Evolutionary conservation across 2,888 invertebrate species (phyloP).

Genomic region (Merodon equestris): DNA sequence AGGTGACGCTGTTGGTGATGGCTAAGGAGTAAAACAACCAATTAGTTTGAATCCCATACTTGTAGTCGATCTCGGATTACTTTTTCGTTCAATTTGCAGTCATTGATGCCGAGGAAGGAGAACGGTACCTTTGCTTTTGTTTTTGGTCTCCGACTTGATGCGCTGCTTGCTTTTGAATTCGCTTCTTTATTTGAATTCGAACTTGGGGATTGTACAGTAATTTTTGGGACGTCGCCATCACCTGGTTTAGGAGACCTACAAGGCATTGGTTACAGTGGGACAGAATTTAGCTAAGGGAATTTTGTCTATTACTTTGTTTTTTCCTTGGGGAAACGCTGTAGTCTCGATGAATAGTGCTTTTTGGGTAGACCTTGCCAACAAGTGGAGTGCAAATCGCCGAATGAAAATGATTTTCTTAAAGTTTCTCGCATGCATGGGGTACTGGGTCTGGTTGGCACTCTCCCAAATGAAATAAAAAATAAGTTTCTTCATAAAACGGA

Average conservation of each 20-base stretch:
- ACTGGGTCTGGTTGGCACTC: constrained; percentile 37
- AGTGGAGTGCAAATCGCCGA: constrained; percentile 72
- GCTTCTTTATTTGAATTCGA: constrained; percentile 39
- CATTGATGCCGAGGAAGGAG: constrained; percentile 69
- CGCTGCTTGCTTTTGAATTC: constrained; percentile 70
- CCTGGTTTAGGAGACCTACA: constrained; percentile 31
- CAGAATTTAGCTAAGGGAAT: neutral
- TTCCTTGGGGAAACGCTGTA: constrained; percentile 29
- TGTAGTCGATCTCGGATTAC: constrained; percentile 16
- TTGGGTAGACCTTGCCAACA: constrained; percentile 4
- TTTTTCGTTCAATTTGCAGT: constrained; percentile 41
- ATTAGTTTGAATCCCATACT: neutral
- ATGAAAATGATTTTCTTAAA: constrained; percentile 73
- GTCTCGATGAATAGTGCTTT: constrained; percentile 6
- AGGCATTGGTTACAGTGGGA: neutral
- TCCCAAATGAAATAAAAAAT: constrained; percentile 4
- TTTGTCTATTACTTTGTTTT: constrained; percentile 18
- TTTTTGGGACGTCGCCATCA: constrained; percentile 70
- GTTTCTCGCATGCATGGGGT: constrained; percentile 69
- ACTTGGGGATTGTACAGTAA: constrained; percentile 72
- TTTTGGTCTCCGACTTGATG: constrained; percentile 67
- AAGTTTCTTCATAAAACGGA: neutral
- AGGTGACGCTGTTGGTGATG: constrained; percentile 72
- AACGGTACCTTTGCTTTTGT: constrained; percentile 67
- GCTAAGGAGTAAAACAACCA: constrained; percentile 31